Evolutionary conservation across 2,113 vertebrate genomes (phyloP), one percentile per base, ranked within the genome.

Genomic region (Toxotes jaculatrix): DNA sequence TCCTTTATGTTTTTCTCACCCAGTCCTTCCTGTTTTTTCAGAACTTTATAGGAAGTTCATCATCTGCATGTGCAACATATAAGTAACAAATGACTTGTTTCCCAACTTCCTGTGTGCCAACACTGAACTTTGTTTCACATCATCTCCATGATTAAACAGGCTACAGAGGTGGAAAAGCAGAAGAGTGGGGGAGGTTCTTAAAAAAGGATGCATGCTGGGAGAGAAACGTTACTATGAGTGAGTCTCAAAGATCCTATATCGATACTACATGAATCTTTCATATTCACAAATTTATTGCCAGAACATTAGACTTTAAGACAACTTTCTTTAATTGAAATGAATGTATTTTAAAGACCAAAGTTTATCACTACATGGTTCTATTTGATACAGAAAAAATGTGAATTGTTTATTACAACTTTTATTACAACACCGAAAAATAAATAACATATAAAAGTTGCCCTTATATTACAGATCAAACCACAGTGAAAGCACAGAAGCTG

Each of bases 31-130:
- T 86, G 96, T 0, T 96, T 75, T 94, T 95, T 79, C 95, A 97
- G 87, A 97, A 96, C 77, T 97, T 95, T 93, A 95, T 65, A 95
- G 96, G 85, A 98, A 96, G 90, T 94, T 96, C 71, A 94, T 4
- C 21, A 49, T 55, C 31, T 19, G 36, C 16, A 17, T 16, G 3
- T 47, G 45, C 45, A 27, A 1, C 27, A 27, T 1, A 27, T 27
- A 27, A 4, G 14, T 47, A 47, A 49, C 47, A 49, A 49, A 17
- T 49, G 5, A 49, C 16, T 49, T 49, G 47, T 51, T 62, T 76
- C 42, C 12, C 23, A 21, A 40, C 49, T 71, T 66, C 67, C 79
- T 51, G n/a, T 60, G 4, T 51, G 47, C 47, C 47, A 51, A 51
- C 17, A 51, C 19, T 21, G 7, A 6, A 19, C 1, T 51, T 51